These are phyloP conservation scores for Equus quagga DNA, from an alignment of 2,113 vertebrate species.

Conservation along the genomic window DNA sequence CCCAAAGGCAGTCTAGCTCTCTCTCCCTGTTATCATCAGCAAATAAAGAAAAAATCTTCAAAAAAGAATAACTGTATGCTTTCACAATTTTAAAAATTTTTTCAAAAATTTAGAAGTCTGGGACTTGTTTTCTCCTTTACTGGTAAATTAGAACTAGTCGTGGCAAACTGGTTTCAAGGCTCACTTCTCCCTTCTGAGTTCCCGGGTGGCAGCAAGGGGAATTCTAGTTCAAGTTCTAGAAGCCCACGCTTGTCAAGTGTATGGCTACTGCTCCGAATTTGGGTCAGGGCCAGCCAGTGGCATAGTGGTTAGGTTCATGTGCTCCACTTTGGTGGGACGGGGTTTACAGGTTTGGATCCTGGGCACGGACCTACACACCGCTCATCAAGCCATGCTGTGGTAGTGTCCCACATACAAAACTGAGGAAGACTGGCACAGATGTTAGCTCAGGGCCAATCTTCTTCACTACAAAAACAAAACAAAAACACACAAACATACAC, in stretches of 20 bases:
- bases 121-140: not conserved
- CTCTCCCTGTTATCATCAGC: not conserved
- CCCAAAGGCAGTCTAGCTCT: not conserved
- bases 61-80: not conserved
- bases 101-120: not conserved
- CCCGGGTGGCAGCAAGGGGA: not conserved
- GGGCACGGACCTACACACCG: too few species aligned
- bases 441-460: too few species aligned
- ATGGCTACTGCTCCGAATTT: not conserved
- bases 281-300: not conserved
- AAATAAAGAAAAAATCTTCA: constrained; percentile 17
- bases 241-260: not conserved
- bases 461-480: too few species aligned
- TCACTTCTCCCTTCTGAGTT: not conserved
- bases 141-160: not conserved
- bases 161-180: not conserved
- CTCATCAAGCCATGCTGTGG: too few species aligned
- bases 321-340: too few species aligned
- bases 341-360: too few species aligned
- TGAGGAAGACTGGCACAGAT: too few species aligned
- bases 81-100: not conserved
- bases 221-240: not conserved
- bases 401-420: too few species aligned
- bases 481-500: not conserved
- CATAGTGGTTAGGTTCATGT: too few species aligned